A percentile compares a stretch with the other conserved stretches of the same genome.
Evolutionary conservation across 1,140 invertebrate species (phyloP).

Genomic region (Temnothorax nylanderi): DNA sequence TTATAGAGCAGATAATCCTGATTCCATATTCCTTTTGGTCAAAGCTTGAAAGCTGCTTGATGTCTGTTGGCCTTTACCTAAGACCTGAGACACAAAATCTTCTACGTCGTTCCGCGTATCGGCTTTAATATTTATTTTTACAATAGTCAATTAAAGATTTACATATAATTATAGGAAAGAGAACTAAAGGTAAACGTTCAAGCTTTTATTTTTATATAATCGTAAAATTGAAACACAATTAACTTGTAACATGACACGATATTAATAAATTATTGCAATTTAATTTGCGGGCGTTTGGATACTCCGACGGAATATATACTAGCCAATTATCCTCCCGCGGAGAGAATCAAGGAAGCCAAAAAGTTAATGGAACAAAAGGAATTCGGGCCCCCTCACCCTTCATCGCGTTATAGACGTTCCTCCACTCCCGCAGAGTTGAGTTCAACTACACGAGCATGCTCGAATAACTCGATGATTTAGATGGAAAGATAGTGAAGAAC

Average conservation of each 20-base stretch:
- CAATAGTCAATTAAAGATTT: slow-evolving; percentile 3
- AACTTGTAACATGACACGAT: neutral
- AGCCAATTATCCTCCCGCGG: slow-evolving; percentile 31
- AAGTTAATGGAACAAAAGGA: slow-evolving; percentile 50
- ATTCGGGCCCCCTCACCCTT: neutral
- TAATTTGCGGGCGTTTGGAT: neutral
- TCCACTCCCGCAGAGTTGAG: slow-evolving; percentile 20
- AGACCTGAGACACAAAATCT: neutral
- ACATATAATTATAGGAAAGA: neutral
- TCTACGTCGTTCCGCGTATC: too few species aligned
- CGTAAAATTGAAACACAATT: neutral
- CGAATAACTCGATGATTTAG: slow-evolving; percentile 63
- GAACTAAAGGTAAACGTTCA: neutral
- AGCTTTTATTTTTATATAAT: neutral
- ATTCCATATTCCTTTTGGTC: slow-evolving; percentile 41
- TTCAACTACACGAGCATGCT: slow-evolving; percentile 25
- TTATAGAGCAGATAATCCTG: slow-evolving; percentile 19
- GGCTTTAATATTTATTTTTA: neutral
- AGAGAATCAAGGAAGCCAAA: slow-evolving; percentile 22
- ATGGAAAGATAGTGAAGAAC: slow-evolving; percentile 34
- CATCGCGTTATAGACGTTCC: slow-evolving; percentile 34
- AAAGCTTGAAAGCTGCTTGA: slow-evolving; percentile 3
- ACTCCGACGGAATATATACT: slow-evolving; percentile 1
- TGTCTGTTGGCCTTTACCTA: neutral
- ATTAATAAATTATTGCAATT: neutral